Evolutionary conservation across 2,113 vertebrate genomes (phyloP).

Genomic region (Colinus virginianus): DNA sequence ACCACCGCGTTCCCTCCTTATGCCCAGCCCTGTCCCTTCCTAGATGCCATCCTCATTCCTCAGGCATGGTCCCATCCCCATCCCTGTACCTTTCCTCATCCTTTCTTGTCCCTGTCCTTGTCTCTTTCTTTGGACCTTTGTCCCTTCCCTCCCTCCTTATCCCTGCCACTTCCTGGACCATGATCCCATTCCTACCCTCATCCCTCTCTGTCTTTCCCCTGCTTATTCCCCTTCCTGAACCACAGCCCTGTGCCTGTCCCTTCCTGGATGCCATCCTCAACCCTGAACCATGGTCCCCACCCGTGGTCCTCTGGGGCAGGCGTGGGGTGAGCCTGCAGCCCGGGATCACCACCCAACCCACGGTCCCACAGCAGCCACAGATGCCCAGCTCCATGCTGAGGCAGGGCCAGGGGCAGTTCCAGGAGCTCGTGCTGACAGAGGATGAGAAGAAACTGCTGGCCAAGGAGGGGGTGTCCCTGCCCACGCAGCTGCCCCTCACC

Average conservation of each 20-base stretch:
- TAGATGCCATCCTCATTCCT: not conserved
- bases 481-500: slow-evolving; percentile 90
- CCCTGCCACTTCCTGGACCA: not conserved
- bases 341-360: rapidly evolving
- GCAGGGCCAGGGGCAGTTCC: slow-evolving; percentile 70
- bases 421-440: slow-evolving; percentile 90
- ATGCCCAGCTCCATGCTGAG: slow-evolving; percentile 22
- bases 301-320: rapidly evolving
- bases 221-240: not conserved
- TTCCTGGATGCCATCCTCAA: not conserved
- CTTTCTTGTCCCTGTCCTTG: not conserved
- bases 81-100: not conserved
- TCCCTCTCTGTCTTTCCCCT: not conserved
- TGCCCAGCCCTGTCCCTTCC: not conserved
- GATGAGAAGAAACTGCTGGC: slow-evolving; percentile 94
- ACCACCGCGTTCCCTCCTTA: not conserved
- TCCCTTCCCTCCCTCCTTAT: not conserved
- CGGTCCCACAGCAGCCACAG: slow-evolving; percentile 34
- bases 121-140: not conserved
- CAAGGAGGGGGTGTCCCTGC: slow-evolving; percentile 90
- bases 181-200: too few species aligned
- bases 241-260: too few species aligned
- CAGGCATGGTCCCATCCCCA: not conserved
- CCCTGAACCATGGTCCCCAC: rapidly evolving
- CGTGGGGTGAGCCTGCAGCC: rapidly evolving